Percentiles rank a stretch among this genome's conserved stretches.
Conservation (phyloP, 1,140 invertebrate genomes). For the Oncopodura yosiiana region DNA sequence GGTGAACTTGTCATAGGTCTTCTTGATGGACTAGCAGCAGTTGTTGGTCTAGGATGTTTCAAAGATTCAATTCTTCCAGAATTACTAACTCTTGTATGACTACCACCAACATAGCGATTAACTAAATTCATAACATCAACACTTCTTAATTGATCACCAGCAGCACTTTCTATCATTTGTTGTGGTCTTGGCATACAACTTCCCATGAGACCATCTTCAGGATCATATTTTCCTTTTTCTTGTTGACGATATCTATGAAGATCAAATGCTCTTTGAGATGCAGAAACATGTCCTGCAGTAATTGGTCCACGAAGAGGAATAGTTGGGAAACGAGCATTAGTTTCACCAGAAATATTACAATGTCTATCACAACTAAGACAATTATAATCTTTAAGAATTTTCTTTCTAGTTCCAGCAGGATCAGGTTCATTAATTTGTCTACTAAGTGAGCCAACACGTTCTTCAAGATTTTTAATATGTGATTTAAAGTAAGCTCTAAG, state of each 20-base stretch:
- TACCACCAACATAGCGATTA: constrained; percentile 61
- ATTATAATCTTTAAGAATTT: constrained; percentile 49
- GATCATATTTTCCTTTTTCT: background rate
- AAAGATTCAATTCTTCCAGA: constrained; percentile 37
- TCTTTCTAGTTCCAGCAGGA: constrained; percentile 56
- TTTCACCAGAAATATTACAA: constrained; percentile 54
- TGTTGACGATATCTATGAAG: background rate
- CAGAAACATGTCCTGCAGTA: constrained; percentile 1
- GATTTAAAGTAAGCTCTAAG: constrained; percentile 55
- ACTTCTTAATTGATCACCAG: background rate
- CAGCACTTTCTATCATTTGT: background rate
- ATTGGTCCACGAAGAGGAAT: too few species aligned
- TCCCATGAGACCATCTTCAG: too few species aligned
- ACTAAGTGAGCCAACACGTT: constrained; percentile 50
- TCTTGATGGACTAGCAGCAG: too few species aligned
- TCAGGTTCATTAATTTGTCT: constrained; percentile 51
- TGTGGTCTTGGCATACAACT: background rate
- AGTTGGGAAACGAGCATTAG: too few species aligned
- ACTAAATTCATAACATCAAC: constrained; percentile 44
- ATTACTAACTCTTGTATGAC: constrained; percentile 54
- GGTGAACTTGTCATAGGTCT: too few species aligned
- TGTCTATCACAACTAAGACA: constrained; percentile 64
- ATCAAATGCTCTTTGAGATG: constrained; percentile 10
- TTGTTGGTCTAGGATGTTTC: too few species aligned
- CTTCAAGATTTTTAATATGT: constrained; percentile 52